Conservation (phyloP, 1,140 invertebrate species). For the Bombus balteatus region DNA sequence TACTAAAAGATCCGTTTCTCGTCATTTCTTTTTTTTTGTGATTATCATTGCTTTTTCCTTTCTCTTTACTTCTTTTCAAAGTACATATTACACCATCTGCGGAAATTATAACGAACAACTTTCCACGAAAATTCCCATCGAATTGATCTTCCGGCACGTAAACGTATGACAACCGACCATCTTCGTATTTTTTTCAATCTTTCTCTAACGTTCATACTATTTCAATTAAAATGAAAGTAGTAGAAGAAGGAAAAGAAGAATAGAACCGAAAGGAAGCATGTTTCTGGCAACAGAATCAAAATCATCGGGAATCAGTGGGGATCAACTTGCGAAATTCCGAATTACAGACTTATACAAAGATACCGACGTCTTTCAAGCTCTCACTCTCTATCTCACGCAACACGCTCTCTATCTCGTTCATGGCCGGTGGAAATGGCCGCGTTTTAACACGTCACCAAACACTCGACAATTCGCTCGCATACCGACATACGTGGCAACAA, state of each 20-base stretch:
- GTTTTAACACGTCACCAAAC: conserved; percentile 76
- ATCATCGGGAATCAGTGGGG: too few species aligned
- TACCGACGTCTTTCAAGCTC: conserved; percentile 12
- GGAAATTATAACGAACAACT: conserved; percentile 10
- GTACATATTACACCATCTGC: conserved; percentile 18
- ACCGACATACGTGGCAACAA: conserved; percentile 45
- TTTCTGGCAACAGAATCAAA: not conserved
- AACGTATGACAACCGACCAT: not conserved
- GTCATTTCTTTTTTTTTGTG: not conserved
- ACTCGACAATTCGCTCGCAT: conserved; percentile 62
- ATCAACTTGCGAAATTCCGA: conserved; percentile 26
- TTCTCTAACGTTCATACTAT: not conserved
- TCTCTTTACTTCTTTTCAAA: not conserved
- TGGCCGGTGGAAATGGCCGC: conserved; percentile 68
- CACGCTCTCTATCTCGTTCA: conserved; percentile 42
- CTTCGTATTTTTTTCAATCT: not conserved
- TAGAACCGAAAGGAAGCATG: not conserved
- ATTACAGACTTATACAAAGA: not conserved
- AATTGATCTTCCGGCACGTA: not conserved
- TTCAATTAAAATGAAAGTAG: not conserved
- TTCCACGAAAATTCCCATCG: not conserved
- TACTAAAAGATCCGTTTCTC: not conserved
- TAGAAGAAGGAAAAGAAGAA: not conserved
- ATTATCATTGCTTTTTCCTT: not conserved
- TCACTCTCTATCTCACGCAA: conserved; percentile 35